Percentiles rank a stretch among this genome's conserved stretches.
These are phyloP conservation scores for Heliconius hewitsoni DNA, from an alignment of 1,140 invertebrate genomes.

Conservation along the genomic window DNA sequence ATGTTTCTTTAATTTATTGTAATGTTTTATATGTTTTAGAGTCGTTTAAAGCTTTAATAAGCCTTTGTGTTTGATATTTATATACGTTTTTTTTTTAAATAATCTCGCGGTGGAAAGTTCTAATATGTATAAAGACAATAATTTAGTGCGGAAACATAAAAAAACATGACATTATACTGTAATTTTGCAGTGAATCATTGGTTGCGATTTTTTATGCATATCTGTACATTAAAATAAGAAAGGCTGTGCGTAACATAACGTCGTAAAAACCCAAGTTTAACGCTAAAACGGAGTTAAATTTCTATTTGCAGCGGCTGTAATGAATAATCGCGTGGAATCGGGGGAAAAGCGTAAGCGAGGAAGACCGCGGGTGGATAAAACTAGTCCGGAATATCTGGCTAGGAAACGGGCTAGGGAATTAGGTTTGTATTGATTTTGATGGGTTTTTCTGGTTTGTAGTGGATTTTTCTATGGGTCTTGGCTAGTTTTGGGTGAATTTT, in stretches of 20 bases:
- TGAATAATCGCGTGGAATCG: constrained; percentile 51
- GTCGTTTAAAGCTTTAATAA: too few species aligned
- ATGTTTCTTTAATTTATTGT: not conserved
- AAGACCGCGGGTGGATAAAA: constrained; percentile 65
- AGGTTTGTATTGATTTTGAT: constrained; percentile 42
- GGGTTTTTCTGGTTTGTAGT: constrained; percentile 5
- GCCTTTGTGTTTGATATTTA: too few species aligned
- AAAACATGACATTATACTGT: not conserved
- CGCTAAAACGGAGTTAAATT: not conserved
- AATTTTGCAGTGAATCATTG: not conserved
- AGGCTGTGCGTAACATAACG: not conserved
- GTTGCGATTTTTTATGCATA: not conserved
- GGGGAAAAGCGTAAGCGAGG: constrained; percentile 66
- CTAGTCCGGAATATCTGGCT: constrained; percentile 62
- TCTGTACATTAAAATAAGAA: not conserved
- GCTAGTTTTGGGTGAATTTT: constrained; percentile 3
- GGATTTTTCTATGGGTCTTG: not conserved
- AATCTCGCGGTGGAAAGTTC: not conserved
- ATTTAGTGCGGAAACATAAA: not conserved
- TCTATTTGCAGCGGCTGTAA: constrained; percentile 52
- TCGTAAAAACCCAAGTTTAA: not conserved
- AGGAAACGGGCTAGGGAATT: constrained; percentile 61
- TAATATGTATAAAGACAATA: not conserved
- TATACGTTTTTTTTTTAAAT: not conserved
- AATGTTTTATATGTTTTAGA: not conserved